phyloP scores from a whole-genome alignment of 2,888 invertebrate species.

The Himalopsyche kuldschensis region DNA sequence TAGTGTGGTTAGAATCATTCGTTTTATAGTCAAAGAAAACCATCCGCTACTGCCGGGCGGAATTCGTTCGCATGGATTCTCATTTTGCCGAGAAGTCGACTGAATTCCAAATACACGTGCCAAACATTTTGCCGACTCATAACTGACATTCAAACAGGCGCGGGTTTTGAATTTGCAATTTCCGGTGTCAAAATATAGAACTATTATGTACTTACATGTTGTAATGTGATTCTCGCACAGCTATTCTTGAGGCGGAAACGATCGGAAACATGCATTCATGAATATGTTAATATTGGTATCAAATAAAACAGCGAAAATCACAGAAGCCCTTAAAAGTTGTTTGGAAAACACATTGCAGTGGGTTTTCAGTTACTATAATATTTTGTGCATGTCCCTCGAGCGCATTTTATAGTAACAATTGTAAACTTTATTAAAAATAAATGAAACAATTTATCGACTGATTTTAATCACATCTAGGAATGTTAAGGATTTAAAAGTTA shows the following conservation, averaged over 20 bases:
- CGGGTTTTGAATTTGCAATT: neutral
- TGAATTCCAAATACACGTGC: neutral
- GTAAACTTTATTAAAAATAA: too few relatives aligned
- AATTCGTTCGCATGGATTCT: neutral
- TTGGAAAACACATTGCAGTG: too few relatives aligned
- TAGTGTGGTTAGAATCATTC: neutral
- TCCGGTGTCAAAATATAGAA: neutral
- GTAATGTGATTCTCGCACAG: neutral
- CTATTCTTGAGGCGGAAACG: neutral
- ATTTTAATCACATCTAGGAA: too few relatives aligned
- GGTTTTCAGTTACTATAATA: too few relatives aligned
- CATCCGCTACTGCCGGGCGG: neutral
- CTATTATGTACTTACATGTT: neutral
- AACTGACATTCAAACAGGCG: neutral
- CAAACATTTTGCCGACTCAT: neutral
- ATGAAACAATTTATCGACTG: too few relatives aligned
- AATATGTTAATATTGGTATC: neutral
- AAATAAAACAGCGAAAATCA: too few relatives aligned
- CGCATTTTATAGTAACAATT: too few relatives aligned
- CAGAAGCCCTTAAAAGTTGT: too few relatives aligned
- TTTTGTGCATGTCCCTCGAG: too few relatives aligned
- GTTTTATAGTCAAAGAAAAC: neutral
- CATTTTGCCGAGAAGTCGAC: neutral
- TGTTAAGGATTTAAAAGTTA: too few relatives aligned
- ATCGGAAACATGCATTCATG: neutral